Conservation (phyloP, 1,140 invertebrate species). For the Micrasema longulum region DNA sequence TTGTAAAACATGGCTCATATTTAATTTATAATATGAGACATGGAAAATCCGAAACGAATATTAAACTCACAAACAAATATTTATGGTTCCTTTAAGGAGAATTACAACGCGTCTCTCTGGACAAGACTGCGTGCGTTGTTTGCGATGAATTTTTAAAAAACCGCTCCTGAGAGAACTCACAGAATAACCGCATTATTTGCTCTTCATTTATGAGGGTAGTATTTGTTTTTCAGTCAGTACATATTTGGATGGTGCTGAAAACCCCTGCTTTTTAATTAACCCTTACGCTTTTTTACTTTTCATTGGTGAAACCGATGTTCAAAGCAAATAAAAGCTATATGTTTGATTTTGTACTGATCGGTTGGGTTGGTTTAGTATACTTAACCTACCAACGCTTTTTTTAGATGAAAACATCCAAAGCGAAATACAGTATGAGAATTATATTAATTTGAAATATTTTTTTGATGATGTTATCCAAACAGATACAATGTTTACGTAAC, state of each 20-base stretch:
- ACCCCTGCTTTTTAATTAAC: background rate
- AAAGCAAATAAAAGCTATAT: too few species aligned
- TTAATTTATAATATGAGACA: slow-evolving; percentile 38
- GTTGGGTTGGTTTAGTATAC: too few species aligned
- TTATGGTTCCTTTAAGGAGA: slow-evolving; percentile 30
- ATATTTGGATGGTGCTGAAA: slow-evolving; percentile 18
- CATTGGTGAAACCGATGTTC: too few species aligned
- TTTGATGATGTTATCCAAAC: too few species aligned
- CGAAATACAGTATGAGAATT: too few species aligned
- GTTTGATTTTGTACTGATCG: too few species aligned
- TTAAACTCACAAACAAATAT: slow-evolving; percentile 38
- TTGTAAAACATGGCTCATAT: slow-evolving; percentile 22
- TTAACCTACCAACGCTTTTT: too few species aligned
- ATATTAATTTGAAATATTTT: too few species aligned
- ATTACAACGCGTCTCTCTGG: slow-evolving; percentile 19
- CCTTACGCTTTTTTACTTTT: too few species aligned
- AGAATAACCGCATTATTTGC: slow-evolving; percentile 28
- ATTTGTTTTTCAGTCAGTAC: slow-evolving; percentile 5
- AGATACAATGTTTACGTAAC: too few species aligned
- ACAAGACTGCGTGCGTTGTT: slow-evolving; percentile 13
- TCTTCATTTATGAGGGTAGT: slow-evolving; percentile 14
- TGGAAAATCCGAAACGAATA: slow-evolving; percentile 23
- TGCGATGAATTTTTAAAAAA: slow-evolving; percentile 27
- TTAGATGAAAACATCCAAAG: too few species aligned
- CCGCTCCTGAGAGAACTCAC: background rate